Evolutionary conservation across 2,113 vertebrate genomes (phyloP).

Genomic region (Agapornis roseicollis): DNA sequence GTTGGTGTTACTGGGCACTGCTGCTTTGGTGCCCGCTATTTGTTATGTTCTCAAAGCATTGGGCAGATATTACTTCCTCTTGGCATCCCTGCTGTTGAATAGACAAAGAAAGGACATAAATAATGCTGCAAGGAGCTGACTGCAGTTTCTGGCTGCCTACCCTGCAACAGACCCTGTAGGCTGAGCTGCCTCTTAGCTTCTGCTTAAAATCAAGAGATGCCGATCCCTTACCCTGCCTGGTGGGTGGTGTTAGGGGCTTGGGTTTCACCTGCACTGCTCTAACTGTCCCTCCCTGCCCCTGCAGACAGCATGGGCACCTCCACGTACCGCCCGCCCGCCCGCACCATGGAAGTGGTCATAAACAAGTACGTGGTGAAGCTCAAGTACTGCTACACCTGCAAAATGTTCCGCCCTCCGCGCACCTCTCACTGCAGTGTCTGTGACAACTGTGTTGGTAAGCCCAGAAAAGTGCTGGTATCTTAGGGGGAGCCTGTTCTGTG

Average conservation of each 20-base stretch:
- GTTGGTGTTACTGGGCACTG: not conserved
- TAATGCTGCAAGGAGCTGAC: not conserved
- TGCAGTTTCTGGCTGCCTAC: not conserved
- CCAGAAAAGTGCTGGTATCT: accelerated
- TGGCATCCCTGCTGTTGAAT: not conserved
- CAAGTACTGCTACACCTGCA: conserved; percentile 98
- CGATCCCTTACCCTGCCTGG: accelerated
- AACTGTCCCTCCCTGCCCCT: not conserved
- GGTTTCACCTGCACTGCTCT: not conserved
- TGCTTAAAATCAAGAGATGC: not conserved
- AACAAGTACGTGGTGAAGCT: conserved; percentile 93
- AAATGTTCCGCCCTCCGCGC: conserved; percentile 93
- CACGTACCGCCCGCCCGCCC: conserved; percentile 88
- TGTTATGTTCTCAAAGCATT: not conserved
- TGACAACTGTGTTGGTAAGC: conserved; percentile 95
- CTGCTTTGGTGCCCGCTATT: not conserved
- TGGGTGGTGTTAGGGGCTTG: not conserved
- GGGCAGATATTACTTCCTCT: not conserved
- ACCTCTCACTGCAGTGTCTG: conserved; percentile 97
- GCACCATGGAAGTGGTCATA: conserved; percentile 92
- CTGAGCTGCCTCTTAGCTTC: not conserved
- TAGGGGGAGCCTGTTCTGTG: accelerated
- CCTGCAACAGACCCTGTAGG: not conserved
- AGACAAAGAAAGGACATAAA: not conserved
- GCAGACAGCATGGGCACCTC: conserved; percentile 91